Evolutionary conservation across 2,797 vertebrate genomes (phyloP).

Genomic region (Sandelia bainsii): DNA sequence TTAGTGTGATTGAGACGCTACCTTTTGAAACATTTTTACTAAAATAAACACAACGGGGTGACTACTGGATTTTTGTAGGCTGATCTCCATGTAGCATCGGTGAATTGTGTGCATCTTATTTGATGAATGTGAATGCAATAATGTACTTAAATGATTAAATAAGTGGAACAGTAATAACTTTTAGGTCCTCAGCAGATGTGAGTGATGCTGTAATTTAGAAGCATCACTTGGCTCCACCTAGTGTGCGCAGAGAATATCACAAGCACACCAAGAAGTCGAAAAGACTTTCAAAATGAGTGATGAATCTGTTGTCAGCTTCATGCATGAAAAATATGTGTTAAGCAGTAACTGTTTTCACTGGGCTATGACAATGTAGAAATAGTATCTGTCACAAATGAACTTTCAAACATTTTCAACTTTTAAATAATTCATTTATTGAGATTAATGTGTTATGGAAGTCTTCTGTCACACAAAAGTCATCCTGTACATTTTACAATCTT

Average conservation of each 20-base stretch:
- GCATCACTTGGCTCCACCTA: slow-evolving; percentile 34
- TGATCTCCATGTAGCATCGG: background rate
- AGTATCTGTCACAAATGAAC: background rate
- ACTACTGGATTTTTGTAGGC: no score
- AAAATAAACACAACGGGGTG: no score
- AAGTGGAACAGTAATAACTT: background rate
- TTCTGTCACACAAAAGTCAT: background rate
- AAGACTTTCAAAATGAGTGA: slow-evolving; percentile 19
- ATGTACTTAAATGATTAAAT: no score
- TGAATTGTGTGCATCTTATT: background rate
- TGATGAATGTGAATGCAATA: background rate
- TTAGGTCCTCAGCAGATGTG: background rate
- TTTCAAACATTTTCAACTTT: slow-evolving; percentile 2
- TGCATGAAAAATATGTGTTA: slow-evolving; percentile 62
- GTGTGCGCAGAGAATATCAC: slow-evolving; percentile 40
- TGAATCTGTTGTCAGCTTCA: slow-evolving; percentile 69
- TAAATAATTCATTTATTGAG: background rate
- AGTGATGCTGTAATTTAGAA: background rate
- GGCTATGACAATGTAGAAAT: background rate
- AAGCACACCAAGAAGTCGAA: background rate
- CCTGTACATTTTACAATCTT: background rate
- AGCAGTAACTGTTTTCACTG: slow-evolving; percentile 25
- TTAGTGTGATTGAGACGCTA: no score
- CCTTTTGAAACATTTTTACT: no score
- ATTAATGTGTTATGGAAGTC: background rate